A percentile compares a stretch with the other conserved stretches of the same genome.
Evolutionary conservation across 2,888 invertebrate genomes (phyloP).

Genomic region (Ormia ochracea): DNA sequence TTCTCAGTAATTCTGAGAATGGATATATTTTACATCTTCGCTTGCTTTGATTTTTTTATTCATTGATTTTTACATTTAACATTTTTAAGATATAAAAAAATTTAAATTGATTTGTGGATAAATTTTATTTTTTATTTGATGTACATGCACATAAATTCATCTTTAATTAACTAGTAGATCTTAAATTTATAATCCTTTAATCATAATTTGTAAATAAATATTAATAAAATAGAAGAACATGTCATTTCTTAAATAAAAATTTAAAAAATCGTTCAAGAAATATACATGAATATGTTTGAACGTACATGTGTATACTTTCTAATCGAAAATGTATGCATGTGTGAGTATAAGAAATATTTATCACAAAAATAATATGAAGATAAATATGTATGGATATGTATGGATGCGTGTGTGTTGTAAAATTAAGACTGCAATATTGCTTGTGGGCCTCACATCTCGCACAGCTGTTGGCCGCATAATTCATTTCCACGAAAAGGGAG

Average conservation of each 20-base stretch:
- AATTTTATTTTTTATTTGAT: constrained; percentile 3
- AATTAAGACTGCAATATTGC: constrained; percentile 3
- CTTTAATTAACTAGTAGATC: constrained; percentile 17
- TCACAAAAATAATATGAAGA: not conserved
- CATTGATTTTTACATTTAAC: constrained; percentile 39
- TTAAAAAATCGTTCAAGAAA: not conserved
- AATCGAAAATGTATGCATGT: not conserved
- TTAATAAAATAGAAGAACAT: constrained; percentile 27
- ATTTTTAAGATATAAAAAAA: constrained; percentile 54
- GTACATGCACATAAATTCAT: not conserved
- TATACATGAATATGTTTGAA: too few species aligned
- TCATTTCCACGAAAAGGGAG: constrained; percentile 63
- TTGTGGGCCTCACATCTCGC: not conserved
- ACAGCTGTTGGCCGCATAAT: constrained; percentile 75
- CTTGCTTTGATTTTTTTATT: constrained; percentile 38
- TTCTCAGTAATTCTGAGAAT: too few species aligned
- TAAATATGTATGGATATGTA: not conserved
- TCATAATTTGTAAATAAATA: constrained; percentile 51
- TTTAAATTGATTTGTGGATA: constrained; percentile 51
- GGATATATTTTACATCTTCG: not conserved
- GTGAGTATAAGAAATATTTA: not conserved
- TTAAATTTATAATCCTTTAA: constrained; percentile 51
- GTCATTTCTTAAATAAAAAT: not conserved
- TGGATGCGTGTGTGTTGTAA: not conserved
- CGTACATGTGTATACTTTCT: too few species aligned